Evolutionary conservation across 2,113 vertebrate species (phyloP).

Genomic region (Tachysurus fulvidraco): DNA sequence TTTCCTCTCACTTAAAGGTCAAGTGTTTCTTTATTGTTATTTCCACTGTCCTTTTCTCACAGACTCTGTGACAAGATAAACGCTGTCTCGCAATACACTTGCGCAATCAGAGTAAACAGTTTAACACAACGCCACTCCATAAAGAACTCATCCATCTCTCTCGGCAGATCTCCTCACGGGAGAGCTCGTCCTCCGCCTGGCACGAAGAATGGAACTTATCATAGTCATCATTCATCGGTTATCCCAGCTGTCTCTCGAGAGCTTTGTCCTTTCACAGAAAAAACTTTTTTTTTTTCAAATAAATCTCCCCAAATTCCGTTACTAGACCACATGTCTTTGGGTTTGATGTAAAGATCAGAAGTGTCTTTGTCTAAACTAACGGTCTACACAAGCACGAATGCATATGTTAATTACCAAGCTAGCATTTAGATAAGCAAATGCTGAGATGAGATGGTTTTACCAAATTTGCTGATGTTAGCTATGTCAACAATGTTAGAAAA

Average conservation of each 20-base stretch:
- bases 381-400: background rate
- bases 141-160: constrained; percentile 30
- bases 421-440: background rate
- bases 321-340: background rate
- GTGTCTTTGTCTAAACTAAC: background rate
- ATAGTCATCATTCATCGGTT: constrained; percentile 29
- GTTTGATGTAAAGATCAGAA: background rate
- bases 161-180: constrained; percentile 1
- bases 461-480: background rate
- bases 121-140: constrained; percentile 28
- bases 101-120: constrained; percentile 24
- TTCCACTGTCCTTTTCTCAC: constrained; percentile 27
- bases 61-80: constrained; percentile 4
- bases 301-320: background rate
- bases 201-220: background rate
- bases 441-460: background rate
- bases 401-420: background rate
- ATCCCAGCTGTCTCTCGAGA: background rate
- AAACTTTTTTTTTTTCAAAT: background rate
- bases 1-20: constrained; percentile 21
- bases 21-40: constrained; percentile 29
- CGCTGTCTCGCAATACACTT: constrained; percentile 1
- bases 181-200: background rate
- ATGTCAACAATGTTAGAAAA: background rate
- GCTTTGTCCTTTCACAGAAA: constrained; percentile 4